A percentile compares a stretch with the other conserved stretches of the same genome.
Evolutionary conservation across 1,140 invertebrate genomes (phyloP).

Genomic region (Calliphora vicina): DNA sequence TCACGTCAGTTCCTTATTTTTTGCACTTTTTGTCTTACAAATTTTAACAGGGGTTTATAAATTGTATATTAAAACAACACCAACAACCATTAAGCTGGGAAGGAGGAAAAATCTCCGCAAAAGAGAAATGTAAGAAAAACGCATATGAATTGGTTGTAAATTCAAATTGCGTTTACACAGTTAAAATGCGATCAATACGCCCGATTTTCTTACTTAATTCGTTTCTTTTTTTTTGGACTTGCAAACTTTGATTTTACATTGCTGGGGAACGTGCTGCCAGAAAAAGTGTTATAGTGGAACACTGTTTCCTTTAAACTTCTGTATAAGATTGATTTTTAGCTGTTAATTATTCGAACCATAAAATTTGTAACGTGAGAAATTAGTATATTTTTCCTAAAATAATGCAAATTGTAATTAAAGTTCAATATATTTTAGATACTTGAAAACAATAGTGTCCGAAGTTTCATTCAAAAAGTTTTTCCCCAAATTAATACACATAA

Average conservation of each 20-base stretch:
- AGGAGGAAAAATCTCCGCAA: neutral
- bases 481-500: too few relatives aligned
- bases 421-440: too few relatives aligned
- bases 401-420: too few relatives aligned
- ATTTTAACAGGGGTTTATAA: neutral
- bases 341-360: too few relatives aligned
- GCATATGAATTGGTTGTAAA: conserved; percentile 52
- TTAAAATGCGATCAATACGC: conserved; percentile 29
- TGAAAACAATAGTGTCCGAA: too few relatives aligned
- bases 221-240: neutral
- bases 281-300: neutral
- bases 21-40: neutral
- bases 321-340: too few relatives aligned
- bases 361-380: too few relatives aligned
- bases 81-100: neutral
- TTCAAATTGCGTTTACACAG: conserved; percentile 51
- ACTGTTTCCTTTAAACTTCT: neutral
- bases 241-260: neutral
- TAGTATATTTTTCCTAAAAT: too few relatives aligned
- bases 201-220: neutral
- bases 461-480: too few relatives aligned
- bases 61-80: neutral
- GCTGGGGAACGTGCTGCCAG: neutral
- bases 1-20: conserved; percentile 14
- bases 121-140: conserved; percentile 21